A percentile compares a stretch with the other conserved stretches of the same genome.
Evolutionary conservation across 92 coral and sea anemone genomes (phyloP).

Genomic region (Heliopora coerulea): DNA sequence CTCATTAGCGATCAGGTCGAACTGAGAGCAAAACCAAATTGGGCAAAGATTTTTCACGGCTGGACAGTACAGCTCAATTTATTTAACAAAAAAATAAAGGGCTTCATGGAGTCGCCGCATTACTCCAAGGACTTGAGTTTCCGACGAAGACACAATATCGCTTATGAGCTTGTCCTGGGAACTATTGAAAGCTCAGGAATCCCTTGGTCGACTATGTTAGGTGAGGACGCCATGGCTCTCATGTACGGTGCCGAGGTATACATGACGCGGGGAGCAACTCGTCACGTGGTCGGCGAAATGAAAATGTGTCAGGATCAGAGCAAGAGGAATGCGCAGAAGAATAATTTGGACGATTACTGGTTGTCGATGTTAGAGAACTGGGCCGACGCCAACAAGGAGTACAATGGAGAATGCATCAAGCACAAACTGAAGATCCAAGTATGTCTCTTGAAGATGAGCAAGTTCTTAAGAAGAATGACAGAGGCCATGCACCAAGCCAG

Average conservation of each 20-base stretch:
- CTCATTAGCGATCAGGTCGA: constrained; percentile 26
- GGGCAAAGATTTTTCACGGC: background rate
- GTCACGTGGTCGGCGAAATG: constrained; percentile 32
- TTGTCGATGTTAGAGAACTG: constrained; percentile 58
- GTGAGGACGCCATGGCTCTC: constrained; percentile 16
- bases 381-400: constrained; percentile 52
- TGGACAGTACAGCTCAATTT: constrained; percentile 15
- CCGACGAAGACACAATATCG: constrained; percentile 24
- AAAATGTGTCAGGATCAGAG: constrained; percentile 27
- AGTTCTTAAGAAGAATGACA: constrained; percentile 62
- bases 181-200: background rate
- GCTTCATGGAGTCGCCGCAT: constrained; percentile 21
- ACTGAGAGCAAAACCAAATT: background rate
- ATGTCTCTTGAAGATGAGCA: constrained; percentile 62
- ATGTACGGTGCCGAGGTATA: constrained; percentile 16
- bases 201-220: background rate
- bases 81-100: constrained; percentile 17
- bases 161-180: constrained; percentile 20
- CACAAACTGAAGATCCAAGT: background rate
- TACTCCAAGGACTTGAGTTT: background rate
- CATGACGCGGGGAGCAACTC: constrained; percentile 21
- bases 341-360: constrained; percentile 52
- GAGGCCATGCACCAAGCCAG: constrained; percentile 43
- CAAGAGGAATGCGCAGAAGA: constrained; percentile 43
- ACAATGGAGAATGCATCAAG: background rate